Conservation (phyloP, 2,113 vertebrate genomes). For the Plectropomus leopardus region DNA sequence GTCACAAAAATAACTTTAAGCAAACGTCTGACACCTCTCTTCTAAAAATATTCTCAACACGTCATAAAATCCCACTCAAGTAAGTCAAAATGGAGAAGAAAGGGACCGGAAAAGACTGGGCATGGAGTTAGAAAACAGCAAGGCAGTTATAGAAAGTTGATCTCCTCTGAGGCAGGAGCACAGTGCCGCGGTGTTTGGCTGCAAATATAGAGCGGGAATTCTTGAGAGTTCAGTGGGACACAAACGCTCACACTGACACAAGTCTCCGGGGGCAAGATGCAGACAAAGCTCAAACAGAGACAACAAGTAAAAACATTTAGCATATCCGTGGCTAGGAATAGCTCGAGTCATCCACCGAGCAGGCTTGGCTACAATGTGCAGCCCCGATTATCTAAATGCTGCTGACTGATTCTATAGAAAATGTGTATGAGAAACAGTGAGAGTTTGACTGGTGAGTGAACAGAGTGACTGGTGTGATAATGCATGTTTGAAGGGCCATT, state of each 20-base stretch:
- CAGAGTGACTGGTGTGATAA: neutral
- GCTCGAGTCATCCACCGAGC: slow-evolving; percentile 1
- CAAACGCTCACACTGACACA: slow-evolving; percentile 19
- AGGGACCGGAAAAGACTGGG: neutral
- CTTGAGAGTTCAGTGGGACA: slow-evolving; percentile 39
- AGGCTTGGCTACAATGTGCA: neutral
- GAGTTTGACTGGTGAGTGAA: neutral
- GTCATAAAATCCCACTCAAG: slow-evolving; percentile 7
- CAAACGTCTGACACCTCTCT: slow-evolving; percentile 1
- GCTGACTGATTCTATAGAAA: neutral
- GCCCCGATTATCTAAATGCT: neutral
- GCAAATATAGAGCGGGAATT: slow-evolving; percentile 18
- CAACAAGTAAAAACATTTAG: slow-evolving; percentile 46
- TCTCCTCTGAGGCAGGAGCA: neutral
- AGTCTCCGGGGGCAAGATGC: slow-evolving; percentile 21
- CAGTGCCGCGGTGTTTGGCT: neutral
- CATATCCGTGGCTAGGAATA: slow-evolving; percentile 11
- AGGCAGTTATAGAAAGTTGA: slow-evolving; percentile 18
- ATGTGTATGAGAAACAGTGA: neutral
- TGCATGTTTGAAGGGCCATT: neutral
- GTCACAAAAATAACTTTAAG: slow-evolving; percentile 13
- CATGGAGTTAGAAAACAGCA: neutral
- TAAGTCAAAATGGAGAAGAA: neutral
- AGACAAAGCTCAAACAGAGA: slow-evolving; percentile 46
- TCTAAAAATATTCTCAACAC: slow-evolving; percentile 34